Evolutionary conservation across 2,797 vertebrate species (phyloP).

Genomic region (Rhinogobio ventralis): DNA sequence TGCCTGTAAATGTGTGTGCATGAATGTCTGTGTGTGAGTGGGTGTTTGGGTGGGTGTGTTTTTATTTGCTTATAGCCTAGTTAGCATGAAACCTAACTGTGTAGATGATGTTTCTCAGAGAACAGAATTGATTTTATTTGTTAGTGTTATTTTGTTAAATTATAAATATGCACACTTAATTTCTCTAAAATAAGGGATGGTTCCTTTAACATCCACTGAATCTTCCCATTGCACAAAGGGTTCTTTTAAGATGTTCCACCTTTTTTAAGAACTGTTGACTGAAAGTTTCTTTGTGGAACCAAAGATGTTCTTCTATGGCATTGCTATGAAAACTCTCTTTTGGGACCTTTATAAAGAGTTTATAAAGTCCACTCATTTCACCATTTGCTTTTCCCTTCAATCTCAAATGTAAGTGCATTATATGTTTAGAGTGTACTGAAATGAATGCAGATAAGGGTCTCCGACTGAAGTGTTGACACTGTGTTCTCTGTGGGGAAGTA

Average conservation of each 20-base stretch:
- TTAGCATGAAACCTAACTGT: background rate
- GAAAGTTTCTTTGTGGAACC: background rate
- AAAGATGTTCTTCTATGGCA: background rate
- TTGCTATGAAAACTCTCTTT: background rate
- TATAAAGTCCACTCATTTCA: background rate
- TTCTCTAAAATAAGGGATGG: background rate
- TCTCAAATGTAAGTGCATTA: background rate
- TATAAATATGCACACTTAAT: background rate
- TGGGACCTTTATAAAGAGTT: background rate
- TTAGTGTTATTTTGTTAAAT: background rate
- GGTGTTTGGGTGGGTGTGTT: slow-evolving; percentile 6
- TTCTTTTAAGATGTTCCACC: background rate
- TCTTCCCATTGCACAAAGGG: background rate
- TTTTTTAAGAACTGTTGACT: background rate
- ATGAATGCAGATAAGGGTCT: slow-evolving; percentile 18
- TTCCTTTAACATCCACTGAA: background rate
- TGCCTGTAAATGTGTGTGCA: slow-evolving; percentile 43
- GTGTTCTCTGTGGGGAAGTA: slow-evolving; percentile 23
- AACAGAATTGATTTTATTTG: background rate
- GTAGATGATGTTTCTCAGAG: slow-evolving; percentile 7
- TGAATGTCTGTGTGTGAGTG: slow-evolving; percentile 10
- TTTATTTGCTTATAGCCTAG: background rate
- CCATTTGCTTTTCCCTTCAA: background rate
- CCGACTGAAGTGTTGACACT: slow-evolving; percentile 24
- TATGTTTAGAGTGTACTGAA: background rate